Conservation (phyloP, 2,113 vertebrate genomes). For the Halcyon senegalensis region DNA sequence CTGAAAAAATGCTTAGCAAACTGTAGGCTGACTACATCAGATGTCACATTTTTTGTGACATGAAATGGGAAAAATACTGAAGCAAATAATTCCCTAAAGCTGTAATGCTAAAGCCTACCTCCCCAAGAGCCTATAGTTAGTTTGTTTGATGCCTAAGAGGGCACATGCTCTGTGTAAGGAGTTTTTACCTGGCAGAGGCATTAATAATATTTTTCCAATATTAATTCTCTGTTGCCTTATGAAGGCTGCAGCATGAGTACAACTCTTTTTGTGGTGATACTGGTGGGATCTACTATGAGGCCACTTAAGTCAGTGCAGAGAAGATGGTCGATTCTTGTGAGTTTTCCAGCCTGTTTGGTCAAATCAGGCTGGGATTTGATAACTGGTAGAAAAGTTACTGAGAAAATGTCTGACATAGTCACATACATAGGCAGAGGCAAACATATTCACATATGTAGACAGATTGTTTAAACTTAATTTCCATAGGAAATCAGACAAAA, state of each 20-base stretch:
- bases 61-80: not conserved
- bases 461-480: not conserved
- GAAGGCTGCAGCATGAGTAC: not conserved
- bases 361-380: not conserved
- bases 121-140: not conserved
- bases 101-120: not conserved
- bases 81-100: not conserved
- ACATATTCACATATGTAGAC: not conserved
- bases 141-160: not conserved
- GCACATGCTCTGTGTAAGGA: not conserved
- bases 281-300: not conserved
- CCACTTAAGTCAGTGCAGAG: not conserved
- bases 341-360: not conserved
- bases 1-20: not conserved
- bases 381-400: not conserved
- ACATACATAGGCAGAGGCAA: not conserved
- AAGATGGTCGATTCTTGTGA: not conserved
- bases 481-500: not conserved
- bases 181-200: not conserved
- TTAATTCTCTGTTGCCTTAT: not conserved
- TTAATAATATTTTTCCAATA: not conserved
- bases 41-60: not conserved
- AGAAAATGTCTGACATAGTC: not conserved
- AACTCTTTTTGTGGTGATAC: not conserved
- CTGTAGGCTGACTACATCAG: not conserved